phyloP scores from a whole-genome alignment of 2,797 vertebrate species.

The Australoheros facetus region DNA sequence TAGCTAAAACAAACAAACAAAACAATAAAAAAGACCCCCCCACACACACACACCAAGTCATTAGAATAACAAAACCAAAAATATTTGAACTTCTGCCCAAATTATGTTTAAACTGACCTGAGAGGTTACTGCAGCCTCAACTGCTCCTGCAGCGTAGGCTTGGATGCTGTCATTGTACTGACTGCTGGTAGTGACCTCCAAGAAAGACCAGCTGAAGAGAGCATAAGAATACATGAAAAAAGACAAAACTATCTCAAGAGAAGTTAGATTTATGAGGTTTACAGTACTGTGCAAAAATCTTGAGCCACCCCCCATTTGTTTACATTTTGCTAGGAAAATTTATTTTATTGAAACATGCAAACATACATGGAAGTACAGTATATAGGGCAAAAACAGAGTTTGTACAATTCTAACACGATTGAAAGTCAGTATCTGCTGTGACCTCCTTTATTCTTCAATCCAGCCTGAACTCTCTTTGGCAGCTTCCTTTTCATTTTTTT shows the following conservation, averaged over 20 bases:
- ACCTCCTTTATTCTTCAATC: background rate
- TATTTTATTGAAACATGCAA: background rate
- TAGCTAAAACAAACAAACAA: slow-evolving; percentile 77
- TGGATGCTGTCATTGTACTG: slow-evolving; percentile 90
- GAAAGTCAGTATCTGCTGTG: background rate
- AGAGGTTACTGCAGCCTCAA: slow-evolving; percentile 87
- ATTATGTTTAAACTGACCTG: slow-evolving; percentile 76
- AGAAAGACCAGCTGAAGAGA: slow-evolving; percentile 86
- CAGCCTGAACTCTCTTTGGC: background rate
- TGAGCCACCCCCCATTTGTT: background rate
- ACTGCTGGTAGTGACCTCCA: slow-evolving; percentile 85
- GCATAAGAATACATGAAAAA: background rate
- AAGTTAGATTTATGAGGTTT: background rate
- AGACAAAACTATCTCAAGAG: background rate
- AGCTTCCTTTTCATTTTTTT: background rate
- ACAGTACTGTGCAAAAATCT: background rate
- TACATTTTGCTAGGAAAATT: background rate
- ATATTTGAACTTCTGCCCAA: background rate
- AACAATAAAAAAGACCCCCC: no score
- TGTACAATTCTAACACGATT: background rate
- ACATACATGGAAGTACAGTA: background rate
- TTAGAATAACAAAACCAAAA: background rate
- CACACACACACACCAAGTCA: background rate
- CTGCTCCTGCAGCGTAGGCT: slow-evolving; percentile 90
- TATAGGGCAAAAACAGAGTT: background rate